Evolutionary conservation across 2,888 invertebrate genomes (phyloP).

Genomic region (Euzophera pinguis): DNA sequence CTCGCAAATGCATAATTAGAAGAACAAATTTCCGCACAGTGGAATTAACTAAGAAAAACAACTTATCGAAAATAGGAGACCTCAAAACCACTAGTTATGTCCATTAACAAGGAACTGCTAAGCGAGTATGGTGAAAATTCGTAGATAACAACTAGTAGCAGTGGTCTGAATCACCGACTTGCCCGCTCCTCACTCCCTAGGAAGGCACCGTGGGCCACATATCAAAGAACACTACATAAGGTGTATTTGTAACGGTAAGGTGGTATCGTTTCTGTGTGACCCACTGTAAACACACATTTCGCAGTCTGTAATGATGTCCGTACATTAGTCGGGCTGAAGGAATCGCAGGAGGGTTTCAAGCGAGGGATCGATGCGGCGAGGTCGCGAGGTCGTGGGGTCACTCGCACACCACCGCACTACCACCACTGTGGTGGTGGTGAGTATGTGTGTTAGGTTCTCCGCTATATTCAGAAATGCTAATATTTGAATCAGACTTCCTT

Average conservation of each 20-base stretch:
- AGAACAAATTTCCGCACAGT: too few species aligned
- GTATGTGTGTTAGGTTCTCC: neutral
- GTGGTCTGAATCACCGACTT: neutral
- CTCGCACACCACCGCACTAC: neutral
- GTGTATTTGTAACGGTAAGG: too few species aligned
- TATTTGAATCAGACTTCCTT: neutral
- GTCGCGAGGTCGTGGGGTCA: conserved; percentile 1
- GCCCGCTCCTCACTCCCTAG: neutral
- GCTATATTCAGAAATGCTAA: neutral
- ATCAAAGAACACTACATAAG: too few species aligned
- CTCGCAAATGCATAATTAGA: neutral
- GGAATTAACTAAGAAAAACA: too few species aligned
- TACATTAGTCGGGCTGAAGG: neutral
- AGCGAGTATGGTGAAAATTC: neutral
- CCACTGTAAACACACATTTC: neutral
- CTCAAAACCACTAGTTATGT: too few species aligned
- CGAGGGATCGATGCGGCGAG: conserved; percentile 3
- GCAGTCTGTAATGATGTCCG: neutral
- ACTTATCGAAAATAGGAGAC: too few species aligned
- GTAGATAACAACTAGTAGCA: neutral
- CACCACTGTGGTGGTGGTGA: neutral
- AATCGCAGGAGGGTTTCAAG: neutral
- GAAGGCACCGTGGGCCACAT: neutral
- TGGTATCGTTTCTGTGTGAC: too few species aligned
- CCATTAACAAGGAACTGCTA: too few species aligned